A percentile compares a stretch with the other conserved stretches of the same genome.
phyloP scores from a whole-genome alignment of 2,888 invertebrate species.

The Melolontha melolontha region DNA sequence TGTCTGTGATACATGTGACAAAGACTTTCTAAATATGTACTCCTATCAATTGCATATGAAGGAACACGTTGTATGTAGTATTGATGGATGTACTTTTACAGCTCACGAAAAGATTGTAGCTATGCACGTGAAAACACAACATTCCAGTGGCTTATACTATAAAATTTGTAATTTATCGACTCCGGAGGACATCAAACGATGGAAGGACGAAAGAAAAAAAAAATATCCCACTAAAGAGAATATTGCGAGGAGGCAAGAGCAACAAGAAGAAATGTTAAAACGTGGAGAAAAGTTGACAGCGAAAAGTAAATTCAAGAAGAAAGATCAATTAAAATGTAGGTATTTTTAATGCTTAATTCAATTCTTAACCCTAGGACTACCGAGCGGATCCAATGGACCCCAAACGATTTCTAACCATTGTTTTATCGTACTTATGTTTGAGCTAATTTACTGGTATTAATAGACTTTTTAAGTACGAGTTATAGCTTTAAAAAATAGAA shows the following conservation, averaged over 20 bases:
- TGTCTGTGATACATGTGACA: constrained; percentile 86
- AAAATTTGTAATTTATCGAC: constrained; percentile 80
- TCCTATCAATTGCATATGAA: constrained; percentile 75
- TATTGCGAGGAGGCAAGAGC: constrained; percentile 72
- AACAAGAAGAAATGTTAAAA: constrained; percentile 74
- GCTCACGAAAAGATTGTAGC: constrained; percentile 84
- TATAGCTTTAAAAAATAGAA: too few relatives aligned
- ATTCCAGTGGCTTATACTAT: constrained; percentile 84
- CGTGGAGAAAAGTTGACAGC: constrained; percentile 79
- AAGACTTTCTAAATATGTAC: constrained; percentile 73
- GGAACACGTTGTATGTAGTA: constrained; percentile 84
- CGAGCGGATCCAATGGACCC: too few relatives aligned
- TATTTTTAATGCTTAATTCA: constrained; percentile 31
- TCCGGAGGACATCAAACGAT: constrained; percentile 86
- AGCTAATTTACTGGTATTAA: too few relatives aligned
- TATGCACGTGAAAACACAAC: constrained; percentile 86
- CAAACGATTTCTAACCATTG: not conserved
- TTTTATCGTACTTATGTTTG: too few relatives aligned
- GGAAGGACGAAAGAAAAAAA: constrained; percentile 85
- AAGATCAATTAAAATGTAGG: constrained; percentile 62
- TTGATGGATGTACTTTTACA: constrained; percentile 83
- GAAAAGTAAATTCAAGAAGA: constrained; percentile 59
- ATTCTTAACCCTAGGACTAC: too few relatives aligned
- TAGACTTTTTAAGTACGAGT: too few relatives aligned
- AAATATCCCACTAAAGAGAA: constrained; percentile 69